These are phyloP conservation scores for Protonemura montana DNA, from an alignment of 2,888 invertebrate species.

Conservation along the genomic window DNA sequence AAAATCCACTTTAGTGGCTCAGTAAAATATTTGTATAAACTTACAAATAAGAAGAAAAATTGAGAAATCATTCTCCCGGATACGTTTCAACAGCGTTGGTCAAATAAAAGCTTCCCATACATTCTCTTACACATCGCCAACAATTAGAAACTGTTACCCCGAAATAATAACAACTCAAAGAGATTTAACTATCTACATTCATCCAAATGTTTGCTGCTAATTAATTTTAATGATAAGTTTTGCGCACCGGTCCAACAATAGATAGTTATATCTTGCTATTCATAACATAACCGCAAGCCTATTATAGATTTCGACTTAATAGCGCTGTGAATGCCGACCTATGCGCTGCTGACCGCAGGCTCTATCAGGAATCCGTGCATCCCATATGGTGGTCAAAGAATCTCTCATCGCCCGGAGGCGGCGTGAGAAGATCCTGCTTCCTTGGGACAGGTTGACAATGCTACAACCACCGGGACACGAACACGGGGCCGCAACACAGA, in stretches of 20 bases:
- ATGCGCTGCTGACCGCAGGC: not conserved
- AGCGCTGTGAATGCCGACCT: not conserved
- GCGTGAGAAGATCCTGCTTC: not conserved
- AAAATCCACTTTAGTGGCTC: too few species aligned
- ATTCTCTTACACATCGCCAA: not conserved
- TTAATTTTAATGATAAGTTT: not conserved
- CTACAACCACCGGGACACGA: not conserved
- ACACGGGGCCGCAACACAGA: not conserved
- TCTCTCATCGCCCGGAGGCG: not conserved
- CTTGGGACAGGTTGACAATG: not conserved
- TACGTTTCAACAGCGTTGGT: not conserved
- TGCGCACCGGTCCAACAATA: not conserved
- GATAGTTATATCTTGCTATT: not conserved
- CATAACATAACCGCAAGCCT: not conserved
- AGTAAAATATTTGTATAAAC: too few species aligned
- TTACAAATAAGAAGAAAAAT: too few species aligned
- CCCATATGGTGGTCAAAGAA: not conserved
- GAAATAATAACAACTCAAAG: not conserved
- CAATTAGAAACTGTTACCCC: not conserved
- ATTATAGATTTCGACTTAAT: not conserved
- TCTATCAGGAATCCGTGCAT: not conserved
- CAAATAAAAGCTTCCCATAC: not conserved
- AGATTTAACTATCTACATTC: not conserved
- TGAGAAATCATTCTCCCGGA: not conserved
- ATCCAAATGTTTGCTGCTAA: not conserved